Base-by-base conservation (phyloP, 2,888 invertebrate genomes). In the Gisinianus flammeolus region DNA sequence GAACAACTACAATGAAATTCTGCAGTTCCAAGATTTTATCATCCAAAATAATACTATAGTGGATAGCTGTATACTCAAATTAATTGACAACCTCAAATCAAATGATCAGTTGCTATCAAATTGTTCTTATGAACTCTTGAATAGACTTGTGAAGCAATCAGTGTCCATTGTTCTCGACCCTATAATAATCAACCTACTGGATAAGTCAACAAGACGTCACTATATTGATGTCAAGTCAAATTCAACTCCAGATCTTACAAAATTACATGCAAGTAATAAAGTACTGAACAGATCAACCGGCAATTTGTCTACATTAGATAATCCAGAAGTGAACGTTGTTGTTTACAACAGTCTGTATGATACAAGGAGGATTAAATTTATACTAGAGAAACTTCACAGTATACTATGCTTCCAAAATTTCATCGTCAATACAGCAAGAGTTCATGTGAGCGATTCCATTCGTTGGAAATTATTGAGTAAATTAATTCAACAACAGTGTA, bases 1-100 rank as follows among this genome's bases (percentile, higher is more conserved):
- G 10, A 69, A 77, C n/a, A 22, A 26, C 4, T 69, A 58, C 22
- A 35, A 70, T 6, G 77, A 77, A 77, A 70, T 77, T 10, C 6
- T 62, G n/a, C 70, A 77, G 24, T 77, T 77, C 35, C 77, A 77
- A 58, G 77, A 77, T 10, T 77, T 77, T 56, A 64, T 77, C 12
- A 16, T 77, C 2, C 52, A 28, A 12, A 58, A 77, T 44, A 58
- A 31, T 56, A 56, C 70, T 26, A 58, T 56, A 12, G 33, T 77
- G 24, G 77, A 77, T 62, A 77, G 58, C 24, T 77, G 77, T 52
- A 52, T 77, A 10, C 64, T 77, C 2, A 77, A 77, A 33, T 31
- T 77, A 22, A 64, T 77, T n/a, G 77, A 77, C 31, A 77, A 77
- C 33, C 58, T 77, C 24, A 70, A 70, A n/a, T 35, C 58, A 31